phyloP scores from a whole-genome alignment of 2,113 vertebrate species.

The Proterorhinus semilunaris region DNA sequence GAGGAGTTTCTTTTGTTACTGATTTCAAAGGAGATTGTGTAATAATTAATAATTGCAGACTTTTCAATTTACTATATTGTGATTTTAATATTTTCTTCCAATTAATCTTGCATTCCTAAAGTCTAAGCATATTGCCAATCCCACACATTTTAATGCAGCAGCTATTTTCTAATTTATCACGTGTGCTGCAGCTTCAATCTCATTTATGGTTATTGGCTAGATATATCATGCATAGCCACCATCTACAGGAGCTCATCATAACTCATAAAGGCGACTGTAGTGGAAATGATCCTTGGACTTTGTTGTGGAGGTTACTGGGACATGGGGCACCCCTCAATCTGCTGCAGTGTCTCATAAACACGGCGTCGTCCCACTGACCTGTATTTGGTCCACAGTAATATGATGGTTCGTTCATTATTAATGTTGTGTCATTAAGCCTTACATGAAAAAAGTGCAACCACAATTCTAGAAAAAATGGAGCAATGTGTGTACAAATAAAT shows the following conservation, averaged over 20 bases:
- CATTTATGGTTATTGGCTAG: conserved; percentile 16
- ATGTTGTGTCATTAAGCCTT: background rate
- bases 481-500: background rate
- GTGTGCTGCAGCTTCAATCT: background rate
- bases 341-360: conserved; percentile 28
- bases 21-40: too few species aligned
- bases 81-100: too few species aligned
- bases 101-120: too few species aligned
- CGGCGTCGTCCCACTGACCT: conserved; percentile 40
- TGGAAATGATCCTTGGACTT: conserved; percentile 30
- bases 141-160: background rate
- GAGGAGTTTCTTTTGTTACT: too few species aligned
- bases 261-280: conserved; percentile 15
- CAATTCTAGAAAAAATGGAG: background rate
- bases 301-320: conserved; percentile 39
- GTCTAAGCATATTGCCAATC: conserved; percentile 14
- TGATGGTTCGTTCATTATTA: background rate
- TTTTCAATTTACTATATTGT: too few species aligned
- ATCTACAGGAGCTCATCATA: conserved; percentile 1
- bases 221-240: conserved; percentile 11
- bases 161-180: conserved; percentile 16
- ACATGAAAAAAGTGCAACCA: background rate
- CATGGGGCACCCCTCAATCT: conserved; percentile 43
- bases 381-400: background rate
- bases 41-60: too few species aligned